A percentile compares a stretch with the other conserved stretches of the same genome.
Evolutionary conservation across 2,888 invertebrate species (phyloP).

Genomic region (Drosophila niveifrons): DNA sequence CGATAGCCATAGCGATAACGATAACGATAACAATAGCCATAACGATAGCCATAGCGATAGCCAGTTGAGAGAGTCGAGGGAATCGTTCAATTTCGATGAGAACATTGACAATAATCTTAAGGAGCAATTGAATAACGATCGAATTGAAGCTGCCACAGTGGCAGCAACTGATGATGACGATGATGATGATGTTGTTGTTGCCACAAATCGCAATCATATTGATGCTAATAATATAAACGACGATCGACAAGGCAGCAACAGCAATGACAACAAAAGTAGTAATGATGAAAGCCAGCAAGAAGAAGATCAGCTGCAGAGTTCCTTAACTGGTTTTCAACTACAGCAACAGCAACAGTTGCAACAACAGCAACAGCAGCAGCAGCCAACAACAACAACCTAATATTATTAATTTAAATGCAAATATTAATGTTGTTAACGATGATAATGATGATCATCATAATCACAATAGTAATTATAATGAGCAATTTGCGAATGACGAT

Average conservation of each 20-base stretch:
- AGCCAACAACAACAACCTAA: conserved; percentile 67
- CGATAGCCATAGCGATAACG: conserved; percentile 34
- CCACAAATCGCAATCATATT: conserved; percentile 68
- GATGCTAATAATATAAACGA: conserved; percentile 70
- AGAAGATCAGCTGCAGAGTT: conserved; percentile 58
- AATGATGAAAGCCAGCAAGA: conserved; percentile 40
- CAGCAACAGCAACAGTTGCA: conserved; percentile 37
- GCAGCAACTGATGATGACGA: conserved; percentile 8
- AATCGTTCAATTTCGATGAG: conserved; percentile 57
- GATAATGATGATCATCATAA: conserved; percentile 60
- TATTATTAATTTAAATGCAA: conserved; percentile 68
- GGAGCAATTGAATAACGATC: conserved; percentile 70
- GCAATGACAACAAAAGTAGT: conserved; percentile 41
- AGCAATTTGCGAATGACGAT: conserved; percentile 80
- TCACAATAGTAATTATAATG: conserved; percentile 80
- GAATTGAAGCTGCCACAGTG: conserved; percentile 61
- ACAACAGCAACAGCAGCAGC: conserved; percentile 23
- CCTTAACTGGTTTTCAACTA: conserved; percentile 62
- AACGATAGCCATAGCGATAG: conserved; percentile 40
- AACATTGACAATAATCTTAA: conserved; percentile 83
- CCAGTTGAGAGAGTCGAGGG: conserved; percentile 25
- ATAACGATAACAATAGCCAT: conserved; percentile 29
- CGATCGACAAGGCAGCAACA: conserved; percentile 58
- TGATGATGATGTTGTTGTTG: conserved; percentile 32
- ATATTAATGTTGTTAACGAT: conserved; percentile 72